Percentiles rank a stretch among this genome's conserved stretches.
Conservation (phyloP, 92 coral and sea anemone species). For the Ricordea florida region DNA sequence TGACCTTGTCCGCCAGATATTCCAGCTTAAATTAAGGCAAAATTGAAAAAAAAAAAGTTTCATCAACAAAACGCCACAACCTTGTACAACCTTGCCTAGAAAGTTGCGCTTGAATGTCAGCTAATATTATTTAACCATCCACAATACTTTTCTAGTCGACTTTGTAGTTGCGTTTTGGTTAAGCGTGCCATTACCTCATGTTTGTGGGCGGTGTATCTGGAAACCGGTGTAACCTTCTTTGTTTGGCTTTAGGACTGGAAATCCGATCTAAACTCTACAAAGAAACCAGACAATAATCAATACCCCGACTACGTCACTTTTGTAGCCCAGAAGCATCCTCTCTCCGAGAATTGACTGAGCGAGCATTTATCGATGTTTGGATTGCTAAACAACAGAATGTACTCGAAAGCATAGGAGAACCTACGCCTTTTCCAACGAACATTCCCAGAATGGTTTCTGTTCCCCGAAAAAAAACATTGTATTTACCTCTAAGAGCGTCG, state of each 20-base stretch:
- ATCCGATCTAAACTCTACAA: constrained; percentile 87
- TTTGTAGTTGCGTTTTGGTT: not conserved
- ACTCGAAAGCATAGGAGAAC: not conserved
- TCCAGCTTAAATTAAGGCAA: not conserved
- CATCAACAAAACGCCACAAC: not conserved
- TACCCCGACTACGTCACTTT: too few species aligned
- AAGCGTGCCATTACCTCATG: constrained; percentile 40
- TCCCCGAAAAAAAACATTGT: too few species aligned
- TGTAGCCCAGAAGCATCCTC: too few species aligned
- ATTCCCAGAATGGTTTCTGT: too few species aligned
- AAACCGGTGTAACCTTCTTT: constrained; percentile 69
- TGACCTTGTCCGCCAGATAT: too few species aligned
- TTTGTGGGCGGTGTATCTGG: constrained; percentile 80
- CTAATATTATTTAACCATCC: not conserved
- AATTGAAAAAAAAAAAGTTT: not conserved
- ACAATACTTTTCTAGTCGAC: not conserved
- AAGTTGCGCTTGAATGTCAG: not conserved
- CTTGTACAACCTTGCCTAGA: not conserved
- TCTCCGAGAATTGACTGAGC: too few species aligned
- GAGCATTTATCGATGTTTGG: too few species aligned
- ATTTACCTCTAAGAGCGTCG: constrained; percentile 82
- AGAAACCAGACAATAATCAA: not conserved
- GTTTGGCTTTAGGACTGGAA: constrained; percentile 93
- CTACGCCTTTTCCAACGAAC: not conserved
- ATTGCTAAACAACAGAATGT: not conserved